Conservation (phyloP, 2,888 invertebrate genomes). For the Glyphotaelius pellucidus region DNA sequence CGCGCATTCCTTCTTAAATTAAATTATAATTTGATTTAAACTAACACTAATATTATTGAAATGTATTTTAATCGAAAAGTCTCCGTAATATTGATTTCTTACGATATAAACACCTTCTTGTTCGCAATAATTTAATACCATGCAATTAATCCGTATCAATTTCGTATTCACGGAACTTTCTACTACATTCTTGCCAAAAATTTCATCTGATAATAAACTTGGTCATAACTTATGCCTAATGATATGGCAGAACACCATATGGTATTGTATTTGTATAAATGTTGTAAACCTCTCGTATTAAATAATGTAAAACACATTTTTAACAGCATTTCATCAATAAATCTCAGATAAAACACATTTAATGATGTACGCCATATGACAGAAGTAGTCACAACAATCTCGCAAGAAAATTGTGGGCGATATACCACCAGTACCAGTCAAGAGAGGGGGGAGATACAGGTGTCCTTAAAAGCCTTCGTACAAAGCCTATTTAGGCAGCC, state of each 20-base stretch:
- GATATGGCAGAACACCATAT: background rate
- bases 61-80: background rate
- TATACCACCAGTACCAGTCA: background rate
- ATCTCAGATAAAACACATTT: background rate
- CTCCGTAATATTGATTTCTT: background rate
- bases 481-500: background rate
- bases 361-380: background rate
- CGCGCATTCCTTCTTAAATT: background rate
- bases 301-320: background rate
- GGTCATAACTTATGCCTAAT: background rate
- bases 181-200: background rate
- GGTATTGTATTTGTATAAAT: background rate
- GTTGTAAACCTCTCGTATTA: background rate
- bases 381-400: background rate
- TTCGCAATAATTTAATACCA: background rate
- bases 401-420: conserved; percentile 23
- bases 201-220: background rate
- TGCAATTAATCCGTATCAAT: background rate
- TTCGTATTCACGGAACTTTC: background rate
- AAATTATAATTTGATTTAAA: background rate
- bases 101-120: background rate
- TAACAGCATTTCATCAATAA: background rate
- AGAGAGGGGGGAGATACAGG: conserved; percentile 16
- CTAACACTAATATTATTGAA: background rate
- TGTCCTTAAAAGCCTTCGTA: conserved; percentile 14